Conservation (phyloP, 2,797 vertebrate species). For the Antennarius maculatus region DNA sequence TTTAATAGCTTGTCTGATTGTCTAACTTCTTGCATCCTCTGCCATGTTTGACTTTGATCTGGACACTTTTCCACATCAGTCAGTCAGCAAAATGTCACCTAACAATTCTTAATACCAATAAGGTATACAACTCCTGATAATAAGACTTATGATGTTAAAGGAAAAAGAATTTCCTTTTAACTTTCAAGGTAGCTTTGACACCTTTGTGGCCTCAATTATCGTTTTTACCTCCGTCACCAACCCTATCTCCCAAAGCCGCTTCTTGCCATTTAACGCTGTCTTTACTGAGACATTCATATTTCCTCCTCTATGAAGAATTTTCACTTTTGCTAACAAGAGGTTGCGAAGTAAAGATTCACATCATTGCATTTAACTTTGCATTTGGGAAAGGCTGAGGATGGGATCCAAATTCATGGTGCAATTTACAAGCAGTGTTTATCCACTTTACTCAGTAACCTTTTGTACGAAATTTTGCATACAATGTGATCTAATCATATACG, state of each 20-base stretch:
- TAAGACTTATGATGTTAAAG: conserved; percentile 2
- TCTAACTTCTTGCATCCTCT: conserved; percentile 7
- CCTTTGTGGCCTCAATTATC: conserved; percentile 63
- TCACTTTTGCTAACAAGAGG: conserved; percentile 31
- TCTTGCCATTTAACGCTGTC: conserved; percentile 49
- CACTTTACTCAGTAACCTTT: conserved; percentile 34
- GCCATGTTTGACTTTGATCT: not conserved
- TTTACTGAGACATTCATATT: conserved; percentile 30
- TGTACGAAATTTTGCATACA: conserved; percentile 11
- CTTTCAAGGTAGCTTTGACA: conserved; percentile 33
- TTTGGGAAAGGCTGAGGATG: conserved; percentile 22
- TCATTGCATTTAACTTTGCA: conserved; percentile 17
- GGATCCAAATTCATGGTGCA: conserved; percentile 27
- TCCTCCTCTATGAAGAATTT: conserved; percentile 21
- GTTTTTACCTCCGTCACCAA: conserved; percentile 38
- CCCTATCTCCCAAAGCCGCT: conserved; percentile 35
- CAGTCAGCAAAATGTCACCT: conserved; percentile 22
- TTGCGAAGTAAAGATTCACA: conserved; percentile 23
- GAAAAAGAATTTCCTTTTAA: conserved; percentile 11
- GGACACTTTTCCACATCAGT: not conserved
- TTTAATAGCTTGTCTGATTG: conserved; percentile 6
- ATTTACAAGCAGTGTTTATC: conserved; percentile 22
- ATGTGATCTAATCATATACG: conserved; percentile 40
- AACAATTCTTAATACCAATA: not conserved
- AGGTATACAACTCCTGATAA: conserved; percentile 19